Percentiles rank a stretch among this genome's conserved stretches.
Conservation (phyloP, 1,140 invertebrate genomes). For the Limonius californicus region DNA sequence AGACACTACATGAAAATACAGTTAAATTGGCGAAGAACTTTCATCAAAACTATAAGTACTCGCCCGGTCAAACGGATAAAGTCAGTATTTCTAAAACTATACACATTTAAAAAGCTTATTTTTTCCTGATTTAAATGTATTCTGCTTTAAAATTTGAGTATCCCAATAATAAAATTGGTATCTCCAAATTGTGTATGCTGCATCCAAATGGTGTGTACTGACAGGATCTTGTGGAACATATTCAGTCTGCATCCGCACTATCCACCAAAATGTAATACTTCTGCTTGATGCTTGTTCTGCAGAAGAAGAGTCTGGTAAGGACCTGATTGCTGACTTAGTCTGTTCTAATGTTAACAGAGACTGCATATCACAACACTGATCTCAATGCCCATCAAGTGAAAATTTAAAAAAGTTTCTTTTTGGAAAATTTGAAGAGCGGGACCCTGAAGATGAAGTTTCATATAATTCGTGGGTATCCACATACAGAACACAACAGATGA, state of each 20-base stretch:
- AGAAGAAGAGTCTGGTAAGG: background rate
- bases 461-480: too few relatives aligned
- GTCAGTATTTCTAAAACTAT: background rate
- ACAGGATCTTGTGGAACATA: background rate
- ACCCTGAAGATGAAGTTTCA: too few relatives aligned
- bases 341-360: background rate
- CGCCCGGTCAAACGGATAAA: background rate
- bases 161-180: background rate
- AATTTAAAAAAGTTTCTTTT: too few relatives aligned
- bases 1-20: background rate
- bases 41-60: background rate
- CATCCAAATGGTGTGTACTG: background rate
- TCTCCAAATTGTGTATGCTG: background rate
- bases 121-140: background rate
- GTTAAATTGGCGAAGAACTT: background rate
- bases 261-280: background rate
- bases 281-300: background rate
- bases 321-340: background rate
- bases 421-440: too few relatives aligned
- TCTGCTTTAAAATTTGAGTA: background rate
- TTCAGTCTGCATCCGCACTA: too few relatives aligned
- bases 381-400: too few relatives aligned
- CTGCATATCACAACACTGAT: too few relatives aligned
- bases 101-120: background rate
- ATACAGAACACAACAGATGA: too few relatives aligned